phyloP scores from a whole-genome alignment of 2,888 invertebrate species.

The Eustalomyia histrio region DNA sequence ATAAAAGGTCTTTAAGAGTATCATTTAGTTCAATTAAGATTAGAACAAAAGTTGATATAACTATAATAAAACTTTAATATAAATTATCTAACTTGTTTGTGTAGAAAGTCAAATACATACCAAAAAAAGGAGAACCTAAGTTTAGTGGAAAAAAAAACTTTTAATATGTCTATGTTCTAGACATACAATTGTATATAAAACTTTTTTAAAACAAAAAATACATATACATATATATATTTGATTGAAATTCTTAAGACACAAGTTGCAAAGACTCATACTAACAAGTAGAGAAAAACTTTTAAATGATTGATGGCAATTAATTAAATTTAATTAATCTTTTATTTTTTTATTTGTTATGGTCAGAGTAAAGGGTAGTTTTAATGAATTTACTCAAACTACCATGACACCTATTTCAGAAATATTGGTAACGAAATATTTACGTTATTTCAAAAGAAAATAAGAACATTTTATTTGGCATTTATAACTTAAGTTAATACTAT shows the following conservation, averaged over 20 bases:
- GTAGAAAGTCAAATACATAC: not conserved
- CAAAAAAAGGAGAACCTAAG: not conserved
- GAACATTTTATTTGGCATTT: too few species aligned
- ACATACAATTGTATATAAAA: constrained; percentile 17
- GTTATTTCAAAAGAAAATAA: too few species aligned
- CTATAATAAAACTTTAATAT: not conserved
- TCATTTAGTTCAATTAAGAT: constrained; percentile 19
- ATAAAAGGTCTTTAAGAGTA: constrained; percentile 15
- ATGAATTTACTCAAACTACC: too few species aligned
- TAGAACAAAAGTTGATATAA: not conserved
- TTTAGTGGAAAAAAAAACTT: constrained; percentile 9
- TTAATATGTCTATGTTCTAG: not conserved
- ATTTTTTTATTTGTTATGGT: constrained; percentile 13
- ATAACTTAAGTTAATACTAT: too few species aligned
- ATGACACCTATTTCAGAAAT: too few species aligned
- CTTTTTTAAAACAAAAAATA: not conserved
- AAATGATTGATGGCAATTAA: constrained; percentile 32
- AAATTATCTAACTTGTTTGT: not conserved
- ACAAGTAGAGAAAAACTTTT: constrained; percentile 7
- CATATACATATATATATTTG: not conserved
- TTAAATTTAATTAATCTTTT: constrained; percentile 29
- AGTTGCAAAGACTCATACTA: not conserved
- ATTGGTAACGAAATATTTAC: too few species aligned
- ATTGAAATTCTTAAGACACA: not conserved
- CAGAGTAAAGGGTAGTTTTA: too few species aligned